Conservation (phyloP, 2,113 vertebrate species). For the Rhineura floridana region DNA sequence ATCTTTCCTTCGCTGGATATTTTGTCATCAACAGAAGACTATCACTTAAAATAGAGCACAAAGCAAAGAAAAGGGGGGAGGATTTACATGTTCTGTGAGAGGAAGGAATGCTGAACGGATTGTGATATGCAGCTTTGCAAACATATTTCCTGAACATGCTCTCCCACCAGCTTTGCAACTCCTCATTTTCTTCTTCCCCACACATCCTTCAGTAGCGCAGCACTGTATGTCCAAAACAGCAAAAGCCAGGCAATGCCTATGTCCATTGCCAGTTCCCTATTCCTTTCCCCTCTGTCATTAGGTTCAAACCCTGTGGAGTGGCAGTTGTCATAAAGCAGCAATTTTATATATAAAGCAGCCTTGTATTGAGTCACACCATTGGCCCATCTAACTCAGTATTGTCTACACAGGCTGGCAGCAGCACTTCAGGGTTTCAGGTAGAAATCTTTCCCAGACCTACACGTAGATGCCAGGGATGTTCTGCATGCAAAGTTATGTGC, state of each 20-base stretch:
- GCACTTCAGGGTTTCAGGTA: background rate
- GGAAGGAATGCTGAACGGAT: conserved; percentile 65
- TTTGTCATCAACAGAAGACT: conserved; percentile 52
- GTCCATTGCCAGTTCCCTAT: background rate
- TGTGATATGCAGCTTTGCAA: background rate
- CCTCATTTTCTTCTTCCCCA: background rate
- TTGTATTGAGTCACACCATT: no score
- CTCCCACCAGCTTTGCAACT: background rate
- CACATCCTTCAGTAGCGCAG: no score
- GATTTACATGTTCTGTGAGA: conserved; percentile 53
- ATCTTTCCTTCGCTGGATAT: conserved; percentile 50
- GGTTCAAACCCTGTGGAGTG: background rate
- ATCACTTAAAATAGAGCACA: conserved; percentile 37
- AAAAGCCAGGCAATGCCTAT: no score
- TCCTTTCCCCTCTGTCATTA: background rate
- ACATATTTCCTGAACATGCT: background rate
- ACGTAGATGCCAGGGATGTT: no score
- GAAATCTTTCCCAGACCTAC: no score
- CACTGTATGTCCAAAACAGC: no score
- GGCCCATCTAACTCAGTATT: no score
- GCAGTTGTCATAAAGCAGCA: background rate
- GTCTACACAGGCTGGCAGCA: background rate
- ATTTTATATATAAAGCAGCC: background rate
- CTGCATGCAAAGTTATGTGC: no score
- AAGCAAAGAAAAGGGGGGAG: conserved; percentile 42